Conservation (phyloP, 2,113 vertebrate genomes). For the Rana temporaria region DNA sequence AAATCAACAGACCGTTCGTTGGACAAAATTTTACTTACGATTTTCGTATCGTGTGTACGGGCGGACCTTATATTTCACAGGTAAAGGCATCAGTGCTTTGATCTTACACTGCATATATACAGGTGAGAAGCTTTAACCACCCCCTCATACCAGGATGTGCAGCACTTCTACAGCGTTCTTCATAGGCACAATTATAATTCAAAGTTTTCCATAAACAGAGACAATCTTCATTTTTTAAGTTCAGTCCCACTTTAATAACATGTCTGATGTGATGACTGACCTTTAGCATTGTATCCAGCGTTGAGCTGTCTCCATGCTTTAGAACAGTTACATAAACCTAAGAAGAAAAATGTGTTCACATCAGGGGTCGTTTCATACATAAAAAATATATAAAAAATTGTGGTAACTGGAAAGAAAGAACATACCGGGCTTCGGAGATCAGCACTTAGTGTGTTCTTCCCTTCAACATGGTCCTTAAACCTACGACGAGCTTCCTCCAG, state of each 20-base stretch:
- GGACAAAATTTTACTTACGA: no score
- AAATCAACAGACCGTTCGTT: no score
- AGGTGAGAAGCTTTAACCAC: no score
- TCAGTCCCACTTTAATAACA: background rate
- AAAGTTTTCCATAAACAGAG: no score
- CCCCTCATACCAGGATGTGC: no score
- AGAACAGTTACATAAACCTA: conserved; percentile 96
- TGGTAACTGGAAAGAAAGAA: background rate
- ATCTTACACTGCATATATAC: no score
- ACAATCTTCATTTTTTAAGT: background rate
- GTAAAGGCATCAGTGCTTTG: no score
- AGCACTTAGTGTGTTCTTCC: conserved; percentile 85
- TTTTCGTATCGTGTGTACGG: no score
- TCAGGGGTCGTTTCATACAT: background rate
- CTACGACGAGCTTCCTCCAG: conserved; percentile 93
- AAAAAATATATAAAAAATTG: background rate
- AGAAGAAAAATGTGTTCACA: background rate
- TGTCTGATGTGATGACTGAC: conserved; percentile 68
- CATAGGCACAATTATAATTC: no score
- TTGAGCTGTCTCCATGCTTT: conserved; percentile 91
- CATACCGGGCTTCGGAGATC: conserved; percentile 95
- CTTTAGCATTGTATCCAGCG: conserved; percentile 96
- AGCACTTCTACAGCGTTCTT: no score
- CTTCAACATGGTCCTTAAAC: conserved; percentile 95
- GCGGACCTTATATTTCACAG: no score